These are phyloP conservation scores for Brotula barbata DNA, from an alignment of 2,797 vertebrate genomes.

Conservation along the genomic window DNA sequence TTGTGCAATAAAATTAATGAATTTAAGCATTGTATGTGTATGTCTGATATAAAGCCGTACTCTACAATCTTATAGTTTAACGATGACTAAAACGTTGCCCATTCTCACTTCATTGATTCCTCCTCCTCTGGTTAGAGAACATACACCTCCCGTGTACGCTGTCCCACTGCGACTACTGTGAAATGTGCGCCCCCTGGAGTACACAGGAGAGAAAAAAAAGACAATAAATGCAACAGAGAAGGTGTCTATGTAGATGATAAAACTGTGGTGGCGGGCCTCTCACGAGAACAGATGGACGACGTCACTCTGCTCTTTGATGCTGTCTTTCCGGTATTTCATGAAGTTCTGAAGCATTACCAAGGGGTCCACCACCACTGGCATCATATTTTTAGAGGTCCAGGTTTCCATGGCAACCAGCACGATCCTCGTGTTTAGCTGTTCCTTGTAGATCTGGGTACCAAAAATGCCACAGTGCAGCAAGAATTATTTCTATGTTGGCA, in stretches of 20 bases:
- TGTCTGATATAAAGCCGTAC: too few species aligned
- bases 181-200: slow-evolving; percentile 87
- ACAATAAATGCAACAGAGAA: too few species aligned
- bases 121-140: slow-evolving; percentile 82
- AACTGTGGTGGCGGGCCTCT: slow-evolving; percentile 52
- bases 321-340: slow-evolving; percentile 88
- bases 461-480: slow-evolving; percentile 17
- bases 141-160: slow-evolving; percentile 89
- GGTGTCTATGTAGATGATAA: too few species aligned
- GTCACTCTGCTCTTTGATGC: slow-evolving; percentile 85
- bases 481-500: not conserved
- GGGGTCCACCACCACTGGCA: slow-evolving; percentile 85
- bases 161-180: slow-evolving; percentile 90
- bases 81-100: too few species aligned
- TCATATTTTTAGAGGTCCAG: slow-evolving; percentile 87
- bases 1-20: too few species aligned
- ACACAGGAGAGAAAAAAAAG: slow-evolving; percentile 16
- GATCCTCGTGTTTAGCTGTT: slow-evolving; percentile 92
- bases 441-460: slow-evolving; percentile 87
- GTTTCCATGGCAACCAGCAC: slow-evolving; percentile 96
- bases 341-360: slow-evolving; percentile 87
- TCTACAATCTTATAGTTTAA: too few species aligned
- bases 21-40: not conserved
- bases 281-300: slow-evolving; percentile 92
- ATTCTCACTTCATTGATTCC: slow-evolving; percentile 92